A percentile compares a stretch with the other conserved stretches of the same genome.
These are phyloP conservation scores for Tapirus indicus DNA, from an alignment of 2,797 vertebrate genomes.

Conservation along the genomic window DNA sequence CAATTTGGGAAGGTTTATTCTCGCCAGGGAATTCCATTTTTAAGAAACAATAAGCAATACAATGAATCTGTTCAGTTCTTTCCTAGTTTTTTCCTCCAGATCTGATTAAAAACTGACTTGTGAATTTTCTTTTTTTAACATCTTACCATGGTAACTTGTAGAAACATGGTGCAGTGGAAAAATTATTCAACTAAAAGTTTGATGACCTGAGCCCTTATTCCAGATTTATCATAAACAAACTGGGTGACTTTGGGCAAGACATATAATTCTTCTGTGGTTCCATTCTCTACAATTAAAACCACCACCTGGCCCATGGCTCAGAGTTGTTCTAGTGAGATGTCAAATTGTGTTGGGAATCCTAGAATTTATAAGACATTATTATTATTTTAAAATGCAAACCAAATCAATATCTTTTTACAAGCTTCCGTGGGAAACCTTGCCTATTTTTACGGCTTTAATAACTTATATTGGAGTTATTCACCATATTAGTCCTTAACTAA, in stretches of 20 bases:
- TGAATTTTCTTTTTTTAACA: not conserved
- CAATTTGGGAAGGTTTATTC: not conserved
- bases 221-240: not conserved
- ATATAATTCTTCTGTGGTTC: not conserved
- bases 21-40: not conserved
- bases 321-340: not conserved
- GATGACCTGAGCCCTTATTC: not conserved
- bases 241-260: not conserved
- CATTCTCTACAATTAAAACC: not conserved
- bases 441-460: constrained; percentile 39
- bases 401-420: not conserved
- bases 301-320: not conserved
- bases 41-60: not conserved
- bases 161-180: not conserved
- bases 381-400: not conserved
- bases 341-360: not conserved
- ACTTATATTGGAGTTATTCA: not conserved
- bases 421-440: not conserved
- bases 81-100: not conserved
- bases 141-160: not conserved
- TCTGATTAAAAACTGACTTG: constrained; percentile 7
- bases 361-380: not conserved
- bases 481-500: not conserved
- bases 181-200: not conserved
- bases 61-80: not conserved